Percentiles rank a stretch among this genome's conserved stretches.
Evolutionary conservation across 1,140 invertebrate genomes (phyloP).

Genomic region (Drosophila saltans): DNA sequence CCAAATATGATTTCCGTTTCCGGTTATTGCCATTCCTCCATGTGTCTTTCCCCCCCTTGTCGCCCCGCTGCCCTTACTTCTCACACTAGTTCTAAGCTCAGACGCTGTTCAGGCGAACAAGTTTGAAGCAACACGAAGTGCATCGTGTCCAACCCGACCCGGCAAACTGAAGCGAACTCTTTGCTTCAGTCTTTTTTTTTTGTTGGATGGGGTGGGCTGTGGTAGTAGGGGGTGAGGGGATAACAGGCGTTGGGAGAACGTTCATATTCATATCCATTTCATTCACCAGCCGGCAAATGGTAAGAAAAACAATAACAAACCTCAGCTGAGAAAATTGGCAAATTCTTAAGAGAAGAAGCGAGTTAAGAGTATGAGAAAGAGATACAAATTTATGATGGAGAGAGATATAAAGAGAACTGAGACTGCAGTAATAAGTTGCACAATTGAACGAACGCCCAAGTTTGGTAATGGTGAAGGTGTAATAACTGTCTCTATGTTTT

Average conservation of each 20-base stretch:
- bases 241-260: slow-evolving; percentile 17
- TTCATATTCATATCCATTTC: slow-evolving; percentile 68
- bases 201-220: slow-evolving; percentile 4
- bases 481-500: neutral
- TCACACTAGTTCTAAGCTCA: neutral
- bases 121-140: slow-evolving; percentile 74
- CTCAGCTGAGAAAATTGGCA: slow-evolving; percentile 67
- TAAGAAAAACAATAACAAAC: slow-evolving; percentile 78
- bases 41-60: neutral
- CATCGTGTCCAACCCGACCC: slow-evolving; percentile 46
- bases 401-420: slow-evolving; percentile 22
- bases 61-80: neutral
- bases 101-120: slow-evolving; percentile 44
- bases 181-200: slow-evolving; percentile 3
- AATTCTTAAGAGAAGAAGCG: slow-evolving; percentile 57
- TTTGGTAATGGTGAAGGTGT: neutral
- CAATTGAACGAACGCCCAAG: slow-evolving; percentile 53
- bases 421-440: slow-evolving; percentile 53
- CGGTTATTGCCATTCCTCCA: slow-evolving; percentile 32
- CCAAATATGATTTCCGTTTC: slow-evolving; percentile 71
- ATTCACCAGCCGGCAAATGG: slow-evolving; percentile 66
- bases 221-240: slow-evolving; percentile 4
- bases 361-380: slow-evolving; percentile 26
- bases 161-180: slow-evolving; percentile 3
- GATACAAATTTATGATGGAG: neutral